A percentile compares a stretch with the other conserved stretches of the same genome.
These are phyloP conservation scores for Octodon degus DNA, from an alignment of 2,113 vertebrate genomes.

Conservation along the genomic window DNA sequence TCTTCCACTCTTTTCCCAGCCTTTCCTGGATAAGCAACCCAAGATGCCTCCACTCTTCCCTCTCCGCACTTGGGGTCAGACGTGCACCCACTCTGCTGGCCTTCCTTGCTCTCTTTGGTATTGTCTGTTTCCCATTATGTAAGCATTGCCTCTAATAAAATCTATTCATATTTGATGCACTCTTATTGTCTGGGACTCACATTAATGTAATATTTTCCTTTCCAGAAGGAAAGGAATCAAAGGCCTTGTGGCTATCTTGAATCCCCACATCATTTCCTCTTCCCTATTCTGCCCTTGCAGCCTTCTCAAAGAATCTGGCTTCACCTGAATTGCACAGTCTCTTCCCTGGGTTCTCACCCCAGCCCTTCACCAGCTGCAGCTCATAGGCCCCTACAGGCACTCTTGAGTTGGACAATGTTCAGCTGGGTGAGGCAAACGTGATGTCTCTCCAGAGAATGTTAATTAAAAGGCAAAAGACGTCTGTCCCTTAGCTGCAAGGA, in stretches of 20 bases:
- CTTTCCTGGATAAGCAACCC: not conserved
- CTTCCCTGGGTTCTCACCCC: not conserved
- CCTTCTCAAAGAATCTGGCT: not conserved
- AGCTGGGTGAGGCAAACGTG: not conserved
- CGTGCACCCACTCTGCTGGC: not conserved
- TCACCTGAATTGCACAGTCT: not conserved
- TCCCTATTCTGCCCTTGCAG: not conserved
- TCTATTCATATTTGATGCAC: not conserved
- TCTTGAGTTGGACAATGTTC: not conserved
- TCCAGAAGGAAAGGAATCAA: not conserved
- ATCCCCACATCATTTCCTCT: not conserved
- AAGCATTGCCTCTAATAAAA: not conserved
- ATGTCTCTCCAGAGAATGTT: not conserved
- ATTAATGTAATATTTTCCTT: not conserved
- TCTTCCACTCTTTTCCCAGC: not conserved
- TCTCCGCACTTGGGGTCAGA: not conserved
- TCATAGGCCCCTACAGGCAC: not conserved
- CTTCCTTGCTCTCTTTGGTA: not conserved
- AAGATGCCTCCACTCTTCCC: too few relatives aligned
- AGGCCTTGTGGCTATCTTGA: not conserved
- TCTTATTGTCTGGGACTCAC: not conserved
- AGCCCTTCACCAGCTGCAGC: not conserved
- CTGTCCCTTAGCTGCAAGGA: not conserved
- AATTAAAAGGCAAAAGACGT: not conserved
- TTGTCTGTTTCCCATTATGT: not conserved